These are phyloP conservation scores for Bathynomus jamesi DNA, from an alignment of 1,140 invertebrate genomes.

Conservation along the genomic window DNA sequence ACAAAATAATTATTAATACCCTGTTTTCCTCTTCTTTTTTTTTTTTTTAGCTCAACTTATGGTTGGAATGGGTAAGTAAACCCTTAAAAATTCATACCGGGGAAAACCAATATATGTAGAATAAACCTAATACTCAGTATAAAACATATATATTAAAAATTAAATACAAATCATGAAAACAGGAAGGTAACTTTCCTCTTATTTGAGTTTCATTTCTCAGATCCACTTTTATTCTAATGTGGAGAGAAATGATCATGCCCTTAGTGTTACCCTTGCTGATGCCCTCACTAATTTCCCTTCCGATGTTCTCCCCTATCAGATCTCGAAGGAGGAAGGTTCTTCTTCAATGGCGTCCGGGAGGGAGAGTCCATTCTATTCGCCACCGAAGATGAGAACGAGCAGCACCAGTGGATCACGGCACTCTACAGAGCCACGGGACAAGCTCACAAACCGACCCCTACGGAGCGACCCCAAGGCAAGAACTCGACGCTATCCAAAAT, in stretches of 20 bases:
- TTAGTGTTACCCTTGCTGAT: too few species aligned
- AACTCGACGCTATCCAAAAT: slow-evolving; percentile 80
- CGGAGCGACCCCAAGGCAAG: slow-evolving; percentile 66
- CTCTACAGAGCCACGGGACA: slow-evolving; percentile 98
- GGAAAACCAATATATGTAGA: too few species aligned
- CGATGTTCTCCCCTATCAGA: too few species aligned
- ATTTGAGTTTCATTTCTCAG: too few species aligned
- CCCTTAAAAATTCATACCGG: too few species aligned
- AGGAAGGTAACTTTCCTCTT: background rate
- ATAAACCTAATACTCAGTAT: too few species aligned
- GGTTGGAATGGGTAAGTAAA: slow-evolving; percentile 65
- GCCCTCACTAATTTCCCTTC: too few species aligned
- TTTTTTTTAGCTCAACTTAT: slow-evolving; percentile 69
- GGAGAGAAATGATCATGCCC: too few species aligned
- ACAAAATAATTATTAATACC: background rate
- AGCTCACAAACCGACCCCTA: slow-evolving; percentile 94
- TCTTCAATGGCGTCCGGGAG: slow-evolving; percentile 97
- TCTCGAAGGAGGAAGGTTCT: slow-evolving; percentile 78
- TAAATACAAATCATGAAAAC: background rate
- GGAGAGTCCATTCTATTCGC: slow-evolving; percentile 95
- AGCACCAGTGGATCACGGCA: slow-evolving; percentile 97
- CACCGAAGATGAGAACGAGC: slow-evolving; percentile 96
- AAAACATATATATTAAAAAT: background rate
- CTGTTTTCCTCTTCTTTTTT: slow-evolving; percentile 36
- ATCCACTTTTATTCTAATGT: too few species aligned